Evolutionary conservation across 1,140 invertebrate species (phyloP).

Genomic region (Amyelois transitella): DNA sequence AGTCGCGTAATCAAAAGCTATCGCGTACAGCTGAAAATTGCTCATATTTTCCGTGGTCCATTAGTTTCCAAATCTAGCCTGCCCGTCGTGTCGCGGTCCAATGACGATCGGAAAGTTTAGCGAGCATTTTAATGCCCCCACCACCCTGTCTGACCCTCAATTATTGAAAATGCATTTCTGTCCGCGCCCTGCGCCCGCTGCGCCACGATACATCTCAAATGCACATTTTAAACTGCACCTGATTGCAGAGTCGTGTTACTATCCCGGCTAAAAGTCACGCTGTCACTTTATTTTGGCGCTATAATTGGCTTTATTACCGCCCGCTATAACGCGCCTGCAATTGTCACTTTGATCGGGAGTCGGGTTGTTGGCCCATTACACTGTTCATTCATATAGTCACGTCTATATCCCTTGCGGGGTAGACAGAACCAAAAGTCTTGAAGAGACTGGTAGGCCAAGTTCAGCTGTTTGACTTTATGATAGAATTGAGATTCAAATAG

Average conservation of each 20-base stretch:
- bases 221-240: slow-evolving; percentile 73
- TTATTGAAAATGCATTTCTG: slow-evolving; percentile 73
- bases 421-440: too few relatives aligned
- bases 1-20: too few relatives aligned
- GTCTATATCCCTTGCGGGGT: too few relatives aligned
- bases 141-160: slow-evolving; percentile 69
- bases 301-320: slow-evolving; percentile 34
- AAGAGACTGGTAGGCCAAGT: too few relatives aligned
- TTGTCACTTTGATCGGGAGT: not conserved
- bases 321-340: slow-evolving; percentile 12
- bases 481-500: too few relatives aligned
- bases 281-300: slow-evolving; percentile 49
- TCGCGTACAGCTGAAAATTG: not conserved
- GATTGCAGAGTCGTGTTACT: slow-evolving; percentile 68
- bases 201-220: slow-evolving; percentile 60
- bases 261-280: slow-evolving; percentile 57
- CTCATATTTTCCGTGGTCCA: slow-evolving; percentile 11
- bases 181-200: slow-evolving; percentile 55
- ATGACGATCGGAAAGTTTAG: slow-evolving; percentile 56
- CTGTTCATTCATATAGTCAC: not conserved
- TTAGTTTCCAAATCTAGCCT: slow-evolving; percentile 18
- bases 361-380: not conserved
- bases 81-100: slow-evolving; percentile 20
- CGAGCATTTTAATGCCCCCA: slow-evolving; percentile 61
- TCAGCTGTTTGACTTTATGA: too few relatives aligned